These are phyloP conservation scores for Ginglymostoma cirratum DNA, from an alignment of 2,113 vertebrate species.

Conservation along the genomic window DNA sequence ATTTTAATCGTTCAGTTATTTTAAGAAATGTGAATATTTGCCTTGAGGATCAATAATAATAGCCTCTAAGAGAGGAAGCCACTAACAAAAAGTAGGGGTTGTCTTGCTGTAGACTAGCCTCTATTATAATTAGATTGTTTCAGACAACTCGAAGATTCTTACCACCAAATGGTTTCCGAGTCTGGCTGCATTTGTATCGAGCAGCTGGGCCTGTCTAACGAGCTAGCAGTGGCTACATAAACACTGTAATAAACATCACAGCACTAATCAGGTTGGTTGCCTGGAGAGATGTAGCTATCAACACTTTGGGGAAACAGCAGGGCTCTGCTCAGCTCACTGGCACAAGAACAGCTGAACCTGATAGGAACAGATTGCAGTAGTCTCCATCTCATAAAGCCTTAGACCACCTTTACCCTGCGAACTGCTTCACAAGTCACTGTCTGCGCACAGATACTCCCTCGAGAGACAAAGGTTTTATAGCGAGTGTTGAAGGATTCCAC, in stretches of 20 bases:
- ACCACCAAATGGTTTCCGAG: not conserved
- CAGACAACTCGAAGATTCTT: not conserved
- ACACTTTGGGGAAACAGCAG: slow-evolving; percentile 17
- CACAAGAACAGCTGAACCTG: slow-evolving; percentile 17
- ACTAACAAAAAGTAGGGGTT: not conserved
- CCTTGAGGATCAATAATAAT: not conserved
- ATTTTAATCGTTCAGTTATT: not conserved
- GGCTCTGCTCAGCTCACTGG: not conserved
- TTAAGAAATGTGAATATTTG: not conserved
- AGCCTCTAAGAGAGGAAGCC: not conserved
- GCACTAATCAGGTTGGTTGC: not conserved
- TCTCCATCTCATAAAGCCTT: not conserved
- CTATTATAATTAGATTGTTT: not conserved
- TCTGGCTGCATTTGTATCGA: not conserved
- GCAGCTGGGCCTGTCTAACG: slow-evolving; percentile 16
- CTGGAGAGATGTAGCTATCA: not conserved
- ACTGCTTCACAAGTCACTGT: not conserved
- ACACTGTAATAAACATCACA: not conserved
- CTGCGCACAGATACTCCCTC: not conserved
- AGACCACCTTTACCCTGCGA: not conserved
- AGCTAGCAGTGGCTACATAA: not conserved
- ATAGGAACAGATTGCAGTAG: not conserved
- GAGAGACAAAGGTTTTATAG: not conserved
- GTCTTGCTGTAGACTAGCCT: too few species aligned
- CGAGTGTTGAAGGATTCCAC: not conserved